Evolutionary conservation across 2,113 vertebrate genomes (phyloP).

Genomic region (Melanocharis versteri): DNA sequence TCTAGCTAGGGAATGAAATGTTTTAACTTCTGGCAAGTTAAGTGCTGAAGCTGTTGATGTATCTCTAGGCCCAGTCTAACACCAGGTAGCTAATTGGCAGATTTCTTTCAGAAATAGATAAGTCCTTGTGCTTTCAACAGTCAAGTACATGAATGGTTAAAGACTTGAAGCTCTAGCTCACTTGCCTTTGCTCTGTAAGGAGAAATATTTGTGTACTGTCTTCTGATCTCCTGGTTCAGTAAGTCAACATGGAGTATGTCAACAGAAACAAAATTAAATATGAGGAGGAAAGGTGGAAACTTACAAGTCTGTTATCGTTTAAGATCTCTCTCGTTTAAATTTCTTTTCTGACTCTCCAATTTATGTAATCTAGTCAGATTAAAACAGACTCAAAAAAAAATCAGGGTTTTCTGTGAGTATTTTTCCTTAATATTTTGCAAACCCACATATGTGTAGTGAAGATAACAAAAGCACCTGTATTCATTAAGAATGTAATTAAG

Average conservation of each 20-base stretch:
- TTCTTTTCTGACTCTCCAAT: not conserved
- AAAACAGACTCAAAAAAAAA: not conserved
- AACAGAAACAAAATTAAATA: not conserved
- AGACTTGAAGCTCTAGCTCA: not conserved
- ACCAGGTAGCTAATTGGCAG: not conserved
- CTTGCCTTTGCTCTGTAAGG: not conserved
- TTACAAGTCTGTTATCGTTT: not conserved
- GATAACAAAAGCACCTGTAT: not conserved
- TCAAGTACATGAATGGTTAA: not conserved
- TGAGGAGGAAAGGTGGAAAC: not conserved
- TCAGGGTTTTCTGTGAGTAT: not conserved
- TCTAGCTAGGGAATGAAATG: not conserved
- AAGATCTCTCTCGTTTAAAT: not conserved
- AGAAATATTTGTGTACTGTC: not conserved
- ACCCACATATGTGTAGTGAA: not conserved
- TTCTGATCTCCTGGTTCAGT: not conserved
- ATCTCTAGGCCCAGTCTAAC: not conserved
- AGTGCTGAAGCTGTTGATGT: not conserved
- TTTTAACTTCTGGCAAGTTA: not conserved
- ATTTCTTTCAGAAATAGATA: not conserved
- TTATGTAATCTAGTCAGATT: not conserved
- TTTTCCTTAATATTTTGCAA: not conserved
- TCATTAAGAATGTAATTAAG: not conserved
- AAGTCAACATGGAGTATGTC: not conserved
- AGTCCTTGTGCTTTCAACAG: not conserved